Percentiles rank a stretch among this genome's conserved stretches.
Conservation (phyloP, 2,113 vertebrate species). For the Dasyprocta punctata region DNA sequence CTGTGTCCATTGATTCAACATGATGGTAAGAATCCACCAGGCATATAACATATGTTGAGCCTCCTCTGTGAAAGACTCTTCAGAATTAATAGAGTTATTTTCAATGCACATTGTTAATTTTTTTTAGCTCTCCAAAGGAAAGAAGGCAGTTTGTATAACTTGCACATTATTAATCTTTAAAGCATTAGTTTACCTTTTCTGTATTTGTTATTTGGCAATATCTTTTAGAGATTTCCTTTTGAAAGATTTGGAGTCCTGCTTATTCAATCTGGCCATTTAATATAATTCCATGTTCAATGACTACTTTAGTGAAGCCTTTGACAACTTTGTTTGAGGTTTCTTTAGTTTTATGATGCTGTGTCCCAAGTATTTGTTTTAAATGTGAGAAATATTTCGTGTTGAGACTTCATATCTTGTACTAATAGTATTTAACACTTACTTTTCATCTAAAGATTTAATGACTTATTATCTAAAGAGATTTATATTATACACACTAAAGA, state of each 20-base stretch:
- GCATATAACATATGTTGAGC: background rate
- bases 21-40: background rate
- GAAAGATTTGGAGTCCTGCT: background rate
- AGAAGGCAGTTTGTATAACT: background rate
- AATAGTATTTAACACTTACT: background rate
- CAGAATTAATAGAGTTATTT: conserved; percentile 42
- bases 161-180: conserved; percentile 27
- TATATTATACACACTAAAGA: background rate
- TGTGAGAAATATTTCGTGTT: background rate
- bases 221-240: conserved; percentile 28
- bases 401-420: background rate
- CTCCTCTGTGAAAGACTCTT: background rate
- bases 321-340: conserved; percentile 45
- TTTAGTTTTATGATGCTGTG: background rate
- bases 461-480: background rate
- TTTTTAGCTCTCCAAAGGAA: background rate
- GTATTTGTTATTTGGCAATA: conserved; percentile 37
- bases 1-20: background rate
- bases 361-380: background rate
- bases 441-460: conserved; percentile 12
- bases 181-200: conserved; percentile 38
- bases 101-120: background rate
- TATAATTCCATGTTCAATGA: conserved; percentile 24
- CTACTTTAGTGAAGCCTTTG: conserved; percentile 41
- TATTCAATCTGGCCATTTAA: background rate